Evolutionary conservation across 2,113 vertebrate genomes (phyloP).

Genomic region (Henicopernis longicauda): DNA sequence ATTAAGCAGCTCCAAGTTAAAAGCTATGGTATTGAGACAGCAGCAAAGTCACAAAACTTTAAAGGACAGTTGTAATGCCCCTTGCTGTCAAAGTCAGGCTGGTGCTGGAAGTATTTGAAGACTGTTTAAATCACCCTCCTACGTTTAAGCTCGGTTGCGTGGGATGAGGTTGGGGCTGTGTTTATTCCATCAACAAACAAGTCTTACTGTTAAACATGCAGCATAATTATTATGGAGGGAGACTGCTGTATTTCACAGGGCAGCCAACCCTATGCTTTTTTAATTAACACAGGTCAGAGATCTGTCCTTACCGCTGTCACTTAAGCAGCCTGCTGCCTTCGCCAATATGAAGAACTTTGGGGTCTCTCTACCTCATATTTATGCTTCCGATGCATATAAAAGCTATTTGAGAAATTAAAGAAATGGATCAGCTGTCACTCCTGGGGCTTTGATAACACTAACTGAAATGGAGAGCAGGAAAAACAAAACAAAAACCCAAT

Average conservation of each 20-base stretch:
- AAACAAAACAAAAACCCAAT: background rate
- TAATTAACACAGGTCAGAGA: background rate
- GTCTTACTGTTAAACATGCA: background rate
- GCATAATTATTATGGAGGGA: background rate
- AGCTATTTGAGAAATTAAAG: background rate
- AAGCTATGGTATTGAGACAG: background rate
- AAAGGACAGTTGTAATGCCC: background rate
- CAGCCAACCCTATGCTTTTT: background rate
- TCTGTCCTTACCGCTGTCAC: background rate
- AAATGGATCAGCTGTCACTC: background rate
- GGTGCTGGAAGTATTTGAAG: background rate
- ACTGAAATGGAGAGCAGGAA: background rate
- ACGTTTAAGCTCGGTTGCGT: fast-evolving
- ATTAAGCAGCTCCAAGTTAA: background rate
- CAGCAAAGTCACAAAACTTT: background rate
- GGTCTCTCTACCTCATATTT: background rate
- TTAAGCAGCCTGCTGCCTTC: background rate
- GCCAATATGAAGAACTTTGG: fast-evolving
- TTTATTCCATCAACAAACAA: background rate
- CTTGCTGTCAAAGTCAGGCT: background rate
- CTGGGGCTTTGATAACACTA: background rate
- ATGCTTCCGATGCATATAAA: background rate
- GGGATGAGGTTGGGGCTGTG: background rate
- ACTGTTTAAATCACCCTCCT: background rate
- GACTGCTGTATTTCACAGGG: background rate